Conservation (phyloP, 2,797 vertebrate species). For the Sebastes alutus region DNA sequence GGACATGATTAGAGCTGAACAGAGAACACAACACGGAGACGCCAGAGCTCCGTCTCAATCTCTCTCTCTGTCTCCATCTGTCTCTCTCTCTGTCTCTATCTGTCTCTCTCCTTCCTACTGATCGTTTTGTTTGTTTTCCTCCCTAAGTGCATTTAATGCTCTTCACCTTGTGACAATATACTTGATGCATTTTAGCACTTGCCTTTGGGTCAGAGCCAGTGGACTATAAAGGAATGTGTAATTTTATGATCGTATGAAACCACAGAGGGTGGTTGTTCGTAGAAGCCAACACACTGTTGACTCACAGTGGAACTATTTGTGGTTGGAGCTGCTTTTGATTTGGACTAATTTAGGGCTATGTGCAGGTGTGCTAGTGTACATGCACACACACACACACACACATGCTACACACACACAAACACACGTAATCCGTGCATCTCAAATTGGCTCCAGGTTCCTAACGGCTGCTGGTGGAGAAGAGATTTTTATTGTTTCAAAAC, state of each 20-base stretch:
- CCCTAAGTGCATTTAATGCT: constrained; percentile 12
- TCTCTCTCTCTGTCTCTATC: neutral
- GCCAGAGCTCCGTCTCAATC: neutral
- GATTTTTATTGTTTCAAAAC: constrained; percentile 26
- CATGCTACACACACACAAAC: neutral
- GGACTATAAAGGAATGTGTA: constrained; percentile 59
- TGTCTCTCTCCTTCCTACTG: constrained; percentile 7
- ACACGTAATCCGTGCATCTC: neutral
- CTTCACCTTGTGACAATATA: constrained; percentile 27
- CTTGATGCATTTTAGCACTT: constrained; percentile 33
- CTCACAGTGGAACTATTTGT: constrained; percentile 69
- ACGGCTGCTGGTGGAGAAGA: constrained; percentile 39
- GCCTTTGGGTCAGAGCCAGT: constrained; percentile 46
- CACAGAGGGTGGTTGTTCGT: constrained; percentile 52
- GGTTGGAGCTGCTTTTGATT: constrained; percentile 74
- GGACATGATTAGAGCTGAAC: constrained; percentile 35
- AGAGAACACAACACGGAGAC: neutral
- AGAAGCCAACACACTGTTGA: constrained; percentile 51
- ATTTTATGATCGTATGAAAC: constrained; percentile 67
- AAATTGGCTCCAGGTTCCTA: constrained; percentile 7
- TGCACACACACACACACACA: neutral
- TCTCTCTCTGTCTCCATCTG: too few relatives aligned
- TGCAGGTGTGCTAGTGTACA: constrained; percentile 56
- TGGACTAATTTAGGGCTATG: constrained; percentile 46
- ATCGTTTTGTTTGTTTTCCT: constrained; percentile 30